Base-by-base conservation (phyloP, 2,888 invertebrate genomes). In the Abscondita cerata region DNA sequence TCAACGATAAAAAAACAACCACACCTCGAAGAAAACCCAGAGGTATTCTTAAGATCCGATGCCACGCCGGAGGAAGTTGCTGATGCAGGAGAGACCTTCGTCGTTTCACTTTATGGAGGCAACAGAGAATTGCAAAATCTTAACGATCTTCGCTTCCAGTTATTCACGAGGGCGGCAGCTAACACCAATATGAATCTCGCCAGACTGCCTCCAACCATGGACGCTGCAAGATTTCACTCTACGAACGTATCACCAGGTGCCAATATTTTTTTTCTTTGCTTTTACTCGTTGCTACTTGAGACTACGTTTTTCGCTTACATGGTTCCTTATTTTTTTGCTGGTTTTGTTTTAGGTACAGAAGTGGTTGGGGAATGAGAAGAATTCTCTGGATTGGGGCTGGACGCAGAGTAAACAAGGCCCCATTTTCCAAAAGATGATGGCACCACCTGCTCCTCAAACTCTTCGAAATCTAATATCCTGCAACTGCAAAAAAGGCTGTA, bases 141-240 rank as follows among this genome's bases (percentile, higher is more conserved):
- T 6, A 6, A 25, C 25, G 25, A 25, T 6, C 6, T 25, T 25
- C 25, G 25, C 25, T 25, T 25, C 25, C 25, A 25, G 25, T 25
- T 25, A n/a, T n/a, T n/a, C n/a, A n/a, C n/a, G n/a, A n/a, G n/a
- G n/a, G n/a, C n/a, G n/a, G n/a, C n/a, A n/a, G n/a, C n/a, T n/a
- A n/a, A n/a, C n/a, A n/a, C n/a, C n/a, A n/a, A n/a, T n/a, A n/a
- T n/a, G 25, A 25, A 25, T 6, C 25, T 25, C 36, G 36, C 3
- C 36, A 41, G 50, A 19, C 51, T 61, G 31, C 61, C 60, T 31
- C 65, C 64, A 34, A 59, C 64, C 33, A 9, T 2, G 36, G 36
- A 36, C 11, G 36, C 36, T 36, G 36, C 36, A 36, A 36, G 36
- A 36, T 36, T 36, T 36, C 36, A 36, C 36, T 36, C 36, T 36